Evolutionary conservation across 2,113 vertebrate species (phyloP).

Genomic region (Machaerirhynchus nigripectus): DNA sequence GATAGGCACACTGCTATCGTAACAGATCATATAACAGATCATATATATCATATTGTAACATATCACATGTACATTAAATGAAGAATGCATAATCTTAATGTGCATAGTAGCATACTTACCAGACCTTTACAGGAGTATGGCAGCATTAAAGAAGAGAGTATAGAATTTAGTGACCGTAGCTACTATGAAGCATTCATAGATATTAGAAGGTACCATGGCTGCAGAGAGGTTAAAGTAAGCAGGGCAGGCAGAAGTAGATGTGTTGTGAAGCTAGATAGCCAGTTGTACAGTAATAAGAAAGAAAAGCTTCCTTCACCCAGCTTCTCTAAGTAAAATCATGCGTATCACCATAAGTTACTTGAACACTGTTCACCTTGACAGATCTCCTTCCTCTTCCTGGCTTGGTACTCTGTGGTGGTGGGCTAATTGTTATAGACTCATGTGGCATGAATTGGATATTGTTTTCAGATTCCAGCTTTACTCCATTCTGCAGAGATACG

Average conservation of each 20-base stretch:
- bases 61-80: no score
- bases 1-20: neutral
- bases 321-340: conserved; percentile 55
- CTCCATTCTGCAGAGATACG: conserved; percentile 67
- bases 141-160: conserved; percentile 73
- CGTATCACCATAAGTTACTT: conserved; percentile 45
- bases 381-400: conserved; percentile 88
- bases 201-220: neutral
- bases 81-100: no score
- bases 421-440: conserved; percentile 87
- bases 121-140: conserved; percentile 62
- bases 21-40: no score
- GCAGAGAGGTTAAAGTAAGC: neutral
- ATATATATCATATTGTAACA: no score
- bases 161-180: conserved; percentile 35
- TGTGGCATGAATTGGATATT: conserved; percentile 61
- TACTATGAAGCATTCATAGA: neutral
- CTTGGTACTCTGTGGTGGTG: conserved; percentile 91
- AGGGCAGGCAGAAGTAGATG: neutral
- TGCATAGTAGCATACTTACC: conserved; percentile 69
- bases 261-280: neutral
- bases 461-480: conserved; percentile 73
- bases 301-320: conserved; percentile 38
- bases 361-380: conserved; percentile 86
- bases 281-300: neutral